A percentile compares a stretch with the other conserved stretches of the same genome.
phyloP scores from a whole-genome alignment of 2,113 vertebrate genomes.

The Zosterops hypoxanthus region DNA sequence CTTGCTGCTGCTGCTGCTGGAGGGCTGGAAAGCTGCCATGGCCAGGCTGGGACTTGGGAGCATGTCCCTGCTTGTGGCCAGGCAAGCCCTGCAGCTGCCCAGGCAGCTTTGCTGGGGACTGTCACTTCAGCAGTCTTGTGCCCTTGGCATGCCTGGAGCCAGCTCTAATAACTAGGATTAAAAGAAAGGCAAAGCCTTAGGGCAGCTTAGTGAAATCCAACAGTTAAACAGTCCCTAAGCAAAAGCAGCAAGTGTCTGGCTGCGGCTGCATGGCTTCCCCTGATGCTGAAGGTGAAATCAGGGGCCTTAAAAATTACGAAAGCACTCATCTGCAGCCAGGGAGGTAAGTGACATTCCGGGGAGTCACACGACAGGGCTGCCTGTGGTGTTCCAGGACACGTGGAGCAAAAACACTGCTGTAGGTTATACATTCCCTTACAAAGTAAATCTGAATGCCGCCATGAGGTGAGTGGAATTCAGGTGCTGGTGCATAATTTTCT shows the following conservation, averaged over 20 bases:
- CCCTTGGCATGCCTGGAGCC: background rate
- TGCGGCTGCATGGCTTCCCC: background rate
- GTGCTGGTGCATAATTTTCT: background rate
- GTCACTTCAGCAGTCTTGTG: background rate
- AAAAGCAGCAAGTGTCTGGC: background rate
- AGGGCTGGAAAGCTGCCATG: background rate
- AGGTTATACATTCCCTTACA: background rate
- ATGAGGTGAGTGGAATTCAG: background rate
- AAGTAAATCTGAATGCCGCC: background rate
- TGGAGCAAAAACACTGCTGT: background rate
- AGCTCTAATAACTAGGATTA: background rate
- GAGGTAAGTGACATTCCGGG: background rate
- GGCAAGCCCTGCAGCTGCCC: rapidly evolving
- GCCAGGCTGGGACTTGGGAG: rapidly evolving
- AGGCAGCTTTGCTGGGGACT: background rate
- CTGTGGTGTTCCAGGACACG: background rate
- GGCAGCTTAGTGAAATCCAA: conserved; percentile 3
- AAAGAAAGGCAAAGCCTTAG: background rate
- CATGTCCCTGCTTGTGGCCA: background rate
- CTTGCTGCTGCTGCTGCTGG: background rate
- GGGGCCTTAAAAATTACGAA: background rate
- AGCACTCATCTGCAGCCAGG: background rate
- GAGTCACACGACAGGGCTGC: background rate
- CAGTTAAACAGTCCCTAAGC: background rate
- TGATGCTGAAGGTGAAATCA: background rate